Conservation (phyloP, 2,888 invertebrate genomes). For the Lepidocyrtoides sp. region DNA sequence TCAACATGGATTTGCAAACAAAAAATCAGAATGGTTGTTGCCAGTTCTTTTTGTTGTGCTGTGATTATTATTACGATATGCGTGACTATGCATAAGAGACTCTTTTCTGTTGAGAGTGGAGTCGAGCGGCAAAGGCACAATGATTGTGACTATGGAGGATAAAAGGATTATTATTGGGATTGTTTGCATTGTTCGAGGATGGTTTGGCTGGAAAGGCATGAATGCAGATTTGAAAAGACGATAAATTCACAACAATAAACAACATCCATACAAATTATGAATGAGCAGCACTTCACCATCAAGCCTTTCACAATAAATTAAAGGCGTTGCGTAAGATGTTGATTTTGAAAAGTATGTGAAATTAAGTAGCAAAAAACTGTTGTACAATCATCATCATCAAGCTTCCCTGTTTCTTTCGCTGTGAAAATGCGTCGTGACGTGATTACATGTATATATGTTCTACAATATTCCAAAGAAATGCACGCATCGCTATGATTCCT, state of each 20-base stretch:
- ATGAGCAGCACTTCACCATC: neutral
- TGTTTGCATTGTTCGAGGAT: slow-evolving; percentile 30
- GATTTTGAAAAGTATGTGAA: too few species aligned
- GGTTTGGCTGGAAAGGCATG: neutral
- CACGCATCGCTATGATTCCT: too few species aligned
- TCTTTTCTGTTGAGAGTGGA: neutral
- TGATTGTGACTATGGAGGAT: neutral
- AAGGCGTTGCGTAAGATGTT: too few species aligned
- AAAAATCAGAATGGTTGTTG: slow-evolving; percentile 45
- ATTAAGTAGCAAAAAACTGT: too few species aligned
- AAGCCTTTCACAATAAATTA: neutral
- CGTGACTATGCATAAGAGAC: slow-evolving; percentile 26
- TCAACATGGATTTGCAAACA: slow-evolving; percentile 64
- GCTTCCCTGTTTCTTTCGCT: too few species aligned
- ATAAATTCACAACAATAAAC: neutral
- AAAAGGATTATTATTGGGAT: slow-evolving; percentile 44
- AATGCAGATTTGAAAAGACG: neutral
- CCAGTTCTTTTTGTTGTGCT: slow-evolving; percentile 23
- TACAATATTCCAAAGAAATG: too few species aligned
- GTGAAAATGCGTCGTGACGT: too few species aligned
- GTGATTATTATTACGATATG: neutral
- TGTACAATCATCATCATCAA: too few species aligned
- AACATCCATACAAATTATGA: neutral
- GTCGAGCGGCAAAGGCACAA: neutral
- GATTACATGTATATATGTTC: too few species aligned